Evolutionary conservation across 2,113 vertebrate species (phyloP).

Genomic region (Myotis davidii): DNA sequence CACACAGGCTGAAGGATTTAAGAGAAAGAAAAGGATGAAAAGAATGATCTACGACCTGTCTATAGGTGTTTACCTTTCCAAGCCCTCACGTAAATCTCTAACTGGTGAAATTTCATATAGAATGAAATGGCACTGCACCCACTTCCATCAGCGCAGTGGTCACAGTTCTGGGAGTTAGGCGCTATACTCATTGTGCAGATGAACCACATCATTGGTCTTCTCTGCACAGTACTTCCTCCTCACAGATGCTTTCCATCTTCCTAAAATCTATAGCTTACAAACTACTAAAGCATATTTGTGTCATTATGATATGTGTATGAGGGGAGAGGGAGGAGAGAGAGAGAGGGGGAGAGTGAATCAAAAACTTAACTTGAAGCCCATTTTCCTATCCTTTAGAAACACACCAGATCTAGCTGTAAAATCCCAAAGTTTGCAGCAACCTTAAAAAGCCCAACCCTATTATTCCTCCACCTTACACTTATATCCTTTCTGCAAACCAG

Average conservation of each 20-base stretch:
- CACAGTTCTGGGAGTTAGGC: not conserved
- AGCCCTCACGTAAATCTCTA: not conserved
- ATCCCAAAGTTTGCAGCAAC: not conserved
- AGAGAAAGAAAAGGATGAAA: not conserved
- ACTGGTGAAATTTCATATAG: not conserved
- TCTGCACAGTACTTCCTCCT: not conserved
- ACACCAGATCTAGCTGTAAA: not conserved
- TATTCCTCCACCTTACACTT: not conserved
- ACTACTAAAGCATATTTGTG: not conserved
- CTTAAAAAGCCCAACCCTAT: not conserved
- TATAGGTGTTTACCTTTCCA: not conserved
- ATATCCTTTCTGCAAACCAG: not conserved
- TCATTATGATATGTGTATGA: rapidly evolving
- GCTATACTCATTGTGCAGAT: too few relatives aligned
- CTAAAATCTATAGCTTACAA: not conserved
- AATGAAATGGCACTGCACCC: not conserved
- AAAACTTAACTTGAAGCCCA: not conserved
- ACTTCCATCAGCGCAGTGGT: not conserved
- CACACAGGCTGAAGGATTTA: not conserved
- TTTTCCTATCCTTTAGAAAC: not conserved
- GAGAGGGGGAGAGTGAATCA: not conserved
- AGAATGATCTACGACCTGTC: not conserved
- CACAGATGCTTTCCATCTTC: not conserved
- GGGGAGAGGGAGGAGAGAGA: rapidly evolving
- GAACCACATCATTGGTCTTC: rapidly evolving